Conservation (phyloP, 2,113 vertebrate species). For the Coturnix japonica region DNA sequence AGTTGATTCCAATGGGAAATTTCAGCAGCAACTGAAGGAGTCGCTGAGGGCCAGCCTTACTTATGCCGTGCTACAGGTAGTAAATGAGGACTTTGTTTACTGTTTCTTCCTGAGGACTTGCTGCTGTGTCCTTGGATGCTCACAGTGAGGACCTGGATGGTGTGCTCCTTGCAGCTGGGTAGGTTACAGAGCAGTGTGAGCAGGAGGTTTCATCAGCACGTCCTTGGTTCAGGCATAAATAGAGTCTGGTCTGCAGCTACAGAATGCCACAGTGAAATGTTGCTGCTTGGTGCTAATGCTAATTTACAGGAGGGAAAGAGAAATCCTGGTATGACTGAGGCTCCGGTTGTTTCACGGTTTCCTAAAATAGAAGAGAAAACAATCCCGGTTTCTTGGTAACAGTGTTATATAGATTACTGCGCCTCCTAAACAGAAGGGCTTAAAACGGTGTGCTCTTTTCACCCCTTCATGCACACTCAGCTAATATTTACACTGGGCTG, state of each 20-base stretch:
- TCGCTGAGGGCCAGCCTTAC: not conserved
- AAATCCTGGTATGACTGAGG: conserved; percentile 16
- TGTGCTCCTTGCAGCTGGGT: not conserved
- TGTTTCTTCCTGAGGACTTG: not conserved
- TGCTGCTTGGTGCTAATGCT: not conserved
- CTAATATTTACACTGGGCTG: conserved; percentile 46
- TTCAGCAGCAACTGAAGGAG: not conserved
- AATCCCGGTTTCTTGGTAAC: conserved; percentile 47
- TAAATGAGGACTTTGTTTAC: not conserved
- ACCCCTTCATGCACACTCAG: not conserved
- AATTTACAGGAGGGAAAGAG: conserved; percentile 22
- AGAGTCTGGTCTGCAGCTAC: not conserved
- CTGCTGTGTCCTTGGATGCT: not conserved
- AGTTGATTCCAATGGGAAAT: not conserved
- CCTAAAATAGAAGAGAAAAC: conserved; percentile 56
- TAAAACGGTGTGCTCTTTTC: conserved; percentile 27
- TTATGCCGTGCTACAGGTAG: not conserved
- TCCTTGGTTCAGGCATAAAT: not conserved
- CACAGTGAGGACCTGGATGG: not conserved
- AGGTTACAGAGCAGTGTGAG: not conserved
- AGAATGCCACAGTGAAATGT: not conserved
- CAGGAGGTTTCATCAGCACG: not conserved
- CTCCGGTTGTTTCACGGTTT: conserved; percentile 15
- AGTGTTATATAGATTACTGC: not conserved
- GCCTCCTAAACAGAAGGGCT: conserved; percentile 5